Conservation (phyloP, 2,797 vertebrate species). For the Australoheros facetus region DNA sequence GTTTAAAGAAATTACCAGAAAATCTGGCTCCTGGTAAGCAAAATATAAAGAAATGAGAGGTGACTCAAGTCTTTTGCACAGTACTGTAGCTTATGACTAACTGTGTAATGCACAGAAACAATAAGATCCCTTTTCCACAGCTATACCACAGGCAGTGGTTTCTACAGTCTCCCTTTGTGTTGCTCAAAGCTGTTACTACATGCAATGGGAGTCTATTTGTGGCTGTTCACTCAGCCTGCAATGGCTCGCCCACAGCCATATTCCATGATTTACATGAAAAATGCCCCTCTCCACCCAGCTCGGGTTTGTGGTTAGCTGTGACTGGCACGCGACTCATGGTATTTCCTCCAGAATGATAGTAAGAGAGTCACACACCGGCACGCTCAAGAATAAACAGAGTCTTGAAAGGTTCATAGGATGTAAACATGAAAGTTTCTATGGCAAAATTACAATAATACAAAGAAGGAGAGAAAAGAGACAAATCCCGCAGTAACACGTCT, state of each 20-base stretch:
- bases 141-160: constrained; percentile 45
- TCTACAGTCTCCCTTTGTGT: constrained; percentile 72
- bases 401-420: constrained; percentile 59
- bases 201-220: constrained; percentile 70
- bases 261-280: constrained; percentile 79
- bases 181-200: constrained; percentile 70
- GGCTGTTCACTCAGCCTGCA: constrained; percentile 57
- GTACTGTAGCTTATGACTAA: constrained; percentile 51
- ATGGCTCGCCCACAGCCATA: constrained; percentile 66
- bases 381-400: constrained; percentile 57
- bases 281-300: constrained; percentile 70
- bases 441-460: constrained; percentile 43
- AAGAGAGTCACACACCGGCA: constrained; percentile 66
- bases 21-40: not conserved
- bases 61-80: not conserved
- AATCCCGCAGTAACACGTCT: constrained; percentile 9
- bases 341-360: constrained; percentile 75
- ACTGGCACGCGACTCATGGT: constrained; percentile 75
- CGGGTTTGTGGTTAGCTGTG: constrained; percentile 70
- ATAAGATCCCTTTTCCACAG: constrained; percentile 38
- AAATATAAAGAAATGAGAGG: not conserved
- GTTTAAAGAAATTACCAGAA: not conserved
- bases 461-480: constrained; percentile 12
- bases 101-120: constrained; percentile 34
- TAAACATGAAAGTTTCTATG: constrained; percentile 64